These are phyloP conservation scores for Sebastiscus tertius DNA, from an alignment of 2,797 vertebrate genomes.

Conservation along the genomic window DNA sequence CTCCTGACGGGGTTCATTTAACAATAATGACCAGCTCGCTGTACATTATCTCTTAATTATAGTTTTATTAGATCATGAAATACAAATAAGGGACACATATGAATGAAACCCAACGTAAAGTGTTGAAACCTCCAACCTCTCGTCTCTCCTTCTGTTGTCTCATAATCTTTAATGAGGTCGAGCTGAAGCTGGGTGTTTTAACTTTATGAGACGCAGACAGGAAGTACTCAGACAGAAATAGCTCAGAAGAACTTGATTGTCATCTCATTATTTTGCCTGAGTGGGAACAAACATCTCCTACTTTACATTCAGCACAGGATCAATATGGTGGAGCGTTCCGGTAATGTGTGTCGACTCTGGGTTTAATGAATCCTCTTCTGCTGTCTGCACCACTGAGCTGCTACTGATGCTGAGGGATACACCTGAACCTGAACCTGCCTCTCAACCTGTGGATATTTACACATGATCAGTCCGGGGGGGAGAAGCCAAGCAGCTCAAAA, in stretches of 20 bases:
- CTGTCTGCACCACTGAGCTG: constrained; percentile 33
- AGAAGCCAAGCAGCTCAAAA: constrained; percentile 37
- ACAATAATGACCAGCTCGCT: too few species aligned
- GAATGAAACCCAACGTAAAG: background rate
- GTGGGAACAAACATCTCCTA: background rate
- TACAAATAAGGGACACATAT: background rate
- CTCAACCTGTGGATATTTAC: constrained; percentile 15
- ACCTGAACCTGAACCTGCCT: constrained; percentile 8
- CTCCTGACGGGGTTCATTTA: too few species aligned
- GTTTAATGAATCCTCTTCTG: constrained; percentile 34
- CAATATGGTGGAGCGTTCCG: background rate
- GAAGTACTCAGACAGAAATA: constrained; percentile 26
- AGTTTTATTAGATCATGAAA: background rate
- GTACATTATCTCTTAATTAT: too few species aligned
- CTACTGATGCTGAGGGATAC: background rate
- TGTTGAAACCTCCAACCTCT: background rate
- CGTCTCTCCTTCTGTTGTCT: background rate
- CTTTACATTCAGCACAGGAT: background rate
- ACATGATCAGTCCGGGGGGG: constrained; percentile 23
- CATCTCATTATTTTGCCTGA: background rate
- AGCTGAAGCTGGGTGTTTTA: background rate
- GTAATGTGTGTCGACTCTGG: constrained; percentile 4
- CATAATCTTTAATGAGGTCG: background rate
- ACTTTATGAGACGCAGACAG: background rate
- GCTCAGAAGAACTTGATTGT: background rate